Evolutionary conservation across 1,140 invertebrate species (phyloP).

Genomic region (Gryllus bimaculatus): DNA sequence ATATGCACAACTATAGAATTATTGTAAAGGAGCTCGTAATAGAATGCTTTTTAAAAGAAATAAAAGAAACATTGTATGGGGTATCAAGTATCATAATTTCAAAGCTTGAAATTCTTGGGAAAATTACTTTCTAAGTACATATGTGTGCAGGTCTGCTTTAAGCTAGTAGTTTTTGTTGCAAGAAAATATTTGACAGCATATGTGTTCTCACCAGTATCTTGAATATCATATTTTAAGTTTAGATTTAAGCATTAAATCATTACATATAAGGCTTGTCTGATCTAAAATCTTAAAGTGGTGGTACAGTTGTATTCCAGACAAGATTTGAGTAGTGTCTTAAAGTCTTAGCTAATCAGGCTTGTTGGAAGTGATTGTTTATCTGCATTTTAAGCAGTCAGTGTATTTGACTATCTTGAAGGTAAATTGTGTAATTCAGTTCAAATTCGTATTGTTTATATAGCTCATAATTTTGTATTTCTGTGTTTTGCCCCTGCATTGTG

Average conservation of each 20-base stretch:
- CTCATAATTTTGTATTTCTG: background rate
- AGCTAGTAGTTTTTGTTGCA: background rate
- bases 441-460: constrained; percentile 9
- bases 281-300: background rate
- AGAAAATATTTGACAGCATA: background rate
- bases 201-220: background rate
- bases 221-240: constrained; percentile 13
- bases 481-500: constrained; percentile 13
- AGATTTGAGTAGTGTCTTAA: background rate
- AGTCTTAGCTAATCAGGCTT: background rate
- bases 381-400: background rate
- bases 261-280: constrained; percentile 13
- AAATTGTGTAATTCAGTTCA: background rate
- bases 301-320: background rate
- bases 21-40: constrained; percentile 11
- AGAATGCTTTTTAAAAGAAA: constrained; percentile 10
- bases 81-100: constrained; percentile 16
- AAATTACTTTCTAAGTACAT: constrained; percentile 9
- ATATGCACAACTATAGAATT: constrained; percentile 10
- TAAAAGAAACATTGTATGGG: constrained; percentile 9
- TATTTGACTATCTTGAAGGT: background rate
- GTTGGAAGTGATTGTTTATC: background rate
- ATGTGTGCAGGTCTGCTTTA: background rate
- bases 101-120: constrained; percentile 10
- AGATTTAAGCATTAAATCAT: constrained; percentile 15